phyloP scores from a whole-genome alignment of 1,140 invertebrate species.

The Amyelois transitella region DNA sequence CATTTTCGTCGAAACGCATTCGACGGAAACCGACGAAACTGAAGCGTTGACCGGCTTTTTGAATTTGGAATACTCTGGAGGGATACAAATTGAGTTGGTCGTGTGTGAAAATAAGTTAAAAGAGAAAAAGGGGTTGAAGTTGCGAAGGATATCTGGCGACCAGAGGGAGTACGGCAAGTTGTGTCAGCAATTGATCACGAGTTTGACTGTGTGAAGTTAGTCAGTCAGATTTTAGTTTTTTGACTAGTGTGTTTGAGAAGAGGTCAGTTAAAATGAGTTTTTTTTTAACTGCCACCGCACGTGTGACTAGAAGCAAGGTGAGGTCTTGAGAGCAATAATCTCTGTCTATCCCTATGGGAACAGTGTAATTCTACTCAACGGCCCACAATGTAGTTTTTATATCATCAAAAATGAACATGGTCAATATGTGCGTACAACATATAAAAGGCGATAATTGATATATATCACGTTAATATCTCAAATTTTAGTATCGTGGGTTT shows the following conservation, averaged over 20 bases:
- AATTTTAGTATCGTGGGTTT: no score
- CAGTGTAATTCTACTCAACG: not conserved
- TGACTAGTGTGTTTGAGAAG: no score
- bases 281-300: no score
- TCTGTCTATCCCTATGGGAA: not conserved
- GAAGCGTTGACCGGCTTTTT: slow-evolving; percentile 71
- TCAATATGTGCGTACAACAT: no score
- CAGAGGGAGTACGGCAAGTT: slow-evolving; percentile 92
- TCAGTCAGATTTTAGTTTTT: not conserved
- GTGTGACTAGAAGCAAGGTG: no score
- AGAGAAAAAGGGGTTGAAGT: slow-evolving; percentile 89
- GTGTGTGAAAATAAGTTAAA: slow-evolving; percentile 84
- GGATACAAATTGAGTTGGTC: slow-evolving; percentile 90
- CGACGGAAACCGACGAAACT: slow-evolving; percentile 36
- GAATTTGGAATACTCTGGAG: slow-evolving; percentile 87
- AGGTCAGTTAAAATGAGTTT: no score
- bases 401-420: no score
- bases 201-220: slow-evolving; percentile 81
- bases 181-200: slow-evolving; percentile 92
- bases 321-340: not conserved
- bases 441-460: no score
- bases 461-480: no score
- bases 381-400: no score
- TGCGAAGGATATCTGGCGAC: slow-evolving; percentile 93
- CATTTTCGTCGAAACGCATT: slow-evolving; percentile 77